Base-by-base conservation (phyloP, 2,888 invertebrate species). In the Invenusta paracnida region DNA sequence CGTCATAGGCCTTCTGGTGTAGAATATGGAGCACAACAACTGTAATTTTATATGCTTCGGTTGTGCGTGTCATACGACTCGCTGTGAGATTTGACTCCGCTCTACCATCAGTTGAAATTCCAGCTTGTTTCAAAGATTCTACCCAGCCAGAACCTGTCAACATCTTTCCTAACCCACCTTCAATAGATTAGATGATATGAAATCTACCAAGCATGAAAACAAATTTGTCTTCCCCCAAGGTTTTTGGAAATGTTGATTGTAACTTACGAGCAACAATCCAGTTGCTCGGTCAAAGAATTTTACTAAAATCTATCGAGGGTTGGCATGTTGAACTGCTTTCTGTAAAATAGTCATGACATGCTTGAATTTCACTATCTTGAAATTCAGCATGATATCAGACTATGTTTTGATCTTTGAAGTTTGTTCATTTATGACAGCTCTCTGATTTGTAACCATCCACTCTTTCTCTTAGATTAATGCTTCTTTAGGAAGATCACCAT, bases 401-500 rank as follows among this genome's bases (percentile, higher is more conserved):
- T 23, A 73, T 73, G 17, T 73, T 73, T 23, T 73, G 73, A 73
- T 73, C 73, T 73, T 25, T 73, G 73, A 23, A 73, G 11, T 73
- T 73, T 73, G 73, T 73, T 23, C 27, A 73, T 73, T 13, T 23
- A 23, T 73, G 73, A 73, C 11, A 73, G 73, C 73, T 73, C 73
- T 73, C 73, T 73, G 73, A 25, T 73, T 73, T n/a, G 17, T 25
- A 73, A 73, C 27, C 73, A 23, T 73, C 73, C 73, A 73, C 73
- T 73, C 73, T 73, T 73, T 73, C 73, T 73, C 23, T 73, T 73
- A 23, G 23, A 73, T 13, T 25, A 73, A 73, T 73, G 73, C 27
- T 73, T 73, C 27, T 13, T n/a, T 73, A 73, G 27, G 73, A 25
- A 73, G 73, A 73, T 73, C 73, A 73, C 73, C 73, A 73, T 73